phyloP scores from a whole-genome alignment of 30 jellyfish, hydroid and myxozoan genomes.

The Catostylus mosaicus region DNA sequence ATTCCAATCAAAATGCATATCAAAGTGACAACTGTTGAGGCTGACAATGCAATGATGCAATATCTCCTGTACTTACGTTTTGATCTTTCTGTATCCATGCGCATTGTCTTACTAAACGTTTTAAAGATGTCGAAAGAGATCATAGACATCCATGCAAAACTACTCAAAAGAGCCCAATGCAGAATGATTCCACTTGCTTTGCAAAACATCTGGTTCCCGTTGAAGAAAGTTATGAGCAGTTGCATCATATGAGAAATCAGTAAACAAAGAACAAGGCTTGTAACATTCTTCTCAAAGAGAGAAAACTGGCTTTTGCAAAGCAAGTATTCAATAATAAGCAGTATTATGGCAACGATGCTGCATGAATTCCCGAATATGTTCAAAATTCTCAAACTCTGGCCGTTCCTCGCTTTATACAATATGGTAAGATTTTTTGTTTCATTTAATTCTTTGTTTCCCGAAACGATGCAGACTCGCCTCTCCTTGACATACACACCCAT shows the following conservation, averaged over 20 bases:
- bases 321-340: not conserved
- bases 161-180: constrained; percentile 53
- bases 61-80: constrained; percentile 16
- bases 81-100: not conserved
- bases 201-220: constrained; percentile 7
- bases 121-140: constrained; percentile 50
- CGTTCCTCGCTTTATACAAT: not conserved
- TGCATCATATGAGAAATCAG: constrained; percentile 28
- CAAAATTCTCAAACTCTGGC: not conserved
- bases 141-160: constrained; percentile 51
- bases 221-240: not conserved
- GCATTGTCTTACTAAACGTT: constrained; percentile 32
- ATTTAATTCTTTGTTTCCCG: not conserved
- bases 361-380: constrained; percentile 28
- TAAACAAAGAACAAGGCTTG: constrained; percentile 17
- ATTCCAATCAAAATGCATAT: constrained; percentile 40
- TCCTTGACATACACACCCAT: constrained; percentile 3
- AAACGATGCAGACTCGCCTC: not conserved
- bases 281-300: constrained; percentile 22
- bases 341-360: constrained; percentile 16
- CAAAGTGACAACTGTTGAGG: constrained; percentile 23
- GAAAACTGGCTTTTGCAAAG: constrained; percentile 6
- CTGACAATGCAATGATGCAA: not conserved
- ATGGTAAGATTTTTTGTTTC: not conserved
- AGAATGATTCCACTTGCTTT: constrained; percentile 39